These are phyloP conservation scores for Propithecus deckenii DNA, from an alignment of 2,797 vertebrate genomes.

Conservation along the genomic window DNA sequence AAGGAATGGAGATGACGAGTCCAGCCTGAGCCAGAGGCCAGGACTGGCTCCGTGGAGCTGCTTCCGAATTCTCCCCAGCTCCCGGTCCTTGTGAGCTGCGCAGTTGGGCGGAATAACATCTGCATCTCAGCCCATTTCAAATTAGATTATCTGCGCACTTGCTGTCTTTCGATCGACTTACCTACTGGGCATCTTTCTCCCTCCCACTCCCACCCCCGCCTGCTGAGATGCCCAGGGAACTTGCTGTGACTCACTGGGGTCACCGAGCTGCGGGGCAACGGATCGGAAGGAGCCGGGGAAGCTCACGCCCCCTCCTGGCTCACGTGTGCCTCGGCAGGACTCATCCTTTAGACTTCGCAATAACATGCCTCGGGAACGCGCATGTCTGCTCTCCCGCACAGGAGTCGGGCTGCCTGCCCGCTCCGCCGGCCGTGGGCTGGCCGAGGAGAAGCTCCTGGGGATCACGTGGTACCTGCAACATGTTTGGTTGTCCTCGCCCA, in stretches of 20 bases:
- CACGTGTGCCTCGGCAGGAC: fast-evolving
- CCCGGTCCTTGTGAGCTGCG: background rate
- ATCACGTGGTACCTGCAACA: background rate
- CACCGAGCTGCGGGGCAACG: background rate
- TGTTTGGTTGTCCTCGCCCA: background rate
- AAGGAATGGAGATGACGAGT: background rate
- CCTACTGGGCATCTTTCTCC: background rate
- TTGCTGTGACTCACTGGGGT: background rate
- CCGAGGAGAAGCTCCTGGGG: background rate
- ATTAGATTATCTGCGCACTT: constrained; percentile 50
- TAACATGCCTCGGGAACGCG: background rate
- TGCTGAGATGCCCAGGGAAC: constrained; percentile 24
- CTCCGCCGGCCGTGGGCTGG: background rate
- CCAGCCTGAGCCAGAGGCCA: background rate
- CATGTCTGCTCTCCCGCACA: background rate
- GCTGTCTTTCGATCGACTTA: background rate
- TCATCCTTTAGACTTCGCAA: background rate
- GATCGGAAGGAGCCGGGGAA: background rate
- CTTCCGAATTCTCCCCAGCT: background rate
- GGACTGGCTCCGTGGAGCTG: background rate
- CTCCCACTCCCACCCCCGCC: background rate
- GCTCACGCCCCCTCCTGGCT: constrained; percentile 36
- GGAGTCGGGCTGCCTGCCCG: background rate
- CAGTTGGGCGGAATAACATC: constrained; percentile 37
- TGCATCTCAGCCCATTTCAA: constrained; percentile 49